Conservation (phyloP, 2,113 vertebrate species). For the Macroglossus sobrinus region DNA sequence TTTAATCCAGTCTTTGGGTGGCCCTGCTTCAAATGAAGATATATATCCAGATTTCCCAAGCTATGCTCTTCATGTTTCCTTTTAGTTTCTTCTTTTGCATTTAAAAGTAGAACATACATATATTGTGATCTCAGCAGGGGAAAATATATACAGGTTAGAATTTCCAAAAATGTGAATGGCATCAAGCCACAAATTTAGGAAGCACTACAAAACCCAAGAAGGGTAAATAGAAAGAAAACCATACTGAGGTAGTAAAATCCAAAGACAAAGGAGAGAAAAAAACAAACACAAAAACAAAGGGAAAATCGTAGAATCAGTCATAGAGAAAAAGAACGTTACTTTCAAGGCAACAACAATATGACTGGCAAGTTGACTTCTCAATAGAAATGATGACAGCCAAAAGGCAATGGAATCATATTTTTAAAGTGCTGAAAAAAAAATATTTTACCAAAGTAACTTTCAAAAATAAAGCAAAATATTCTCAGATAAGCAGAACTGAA, state of each 20-base stretch:
- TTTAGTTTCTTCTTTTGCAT: not conserved
- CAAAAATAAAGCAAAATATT: not conserved
- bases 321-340: not conserved
- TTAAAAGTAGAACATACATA: not conserved
- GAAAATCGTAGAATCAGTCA: not conserved
- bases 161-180: not conserved
- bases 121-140: not conserved
- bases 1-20: not conserved
- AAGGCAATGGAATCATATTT: not conserved
- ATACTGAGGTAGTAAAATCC: not conserved
- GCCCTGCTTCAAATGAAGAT: not conserved
- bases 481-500: not conserved
- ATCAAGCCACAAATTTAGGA: not conserved
- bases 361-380: not conserved
- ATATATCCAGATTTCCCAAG: not conserved
- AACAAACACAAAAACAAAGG: not conserved
- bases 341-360: not conserved
- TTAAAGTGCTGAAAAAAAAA: not conserved
- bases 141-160: not conserved
- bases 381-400: not conserved
- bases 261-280: not conserved
- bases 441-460: not conserved
- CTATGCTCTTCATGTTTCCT: not conserved
- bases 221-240: not conserved
- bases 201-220: not conserved